Evolutionary conservation across 2,797 vertebrate species (phyloP).

Genomic region (Todus mexicanus): DNA sequence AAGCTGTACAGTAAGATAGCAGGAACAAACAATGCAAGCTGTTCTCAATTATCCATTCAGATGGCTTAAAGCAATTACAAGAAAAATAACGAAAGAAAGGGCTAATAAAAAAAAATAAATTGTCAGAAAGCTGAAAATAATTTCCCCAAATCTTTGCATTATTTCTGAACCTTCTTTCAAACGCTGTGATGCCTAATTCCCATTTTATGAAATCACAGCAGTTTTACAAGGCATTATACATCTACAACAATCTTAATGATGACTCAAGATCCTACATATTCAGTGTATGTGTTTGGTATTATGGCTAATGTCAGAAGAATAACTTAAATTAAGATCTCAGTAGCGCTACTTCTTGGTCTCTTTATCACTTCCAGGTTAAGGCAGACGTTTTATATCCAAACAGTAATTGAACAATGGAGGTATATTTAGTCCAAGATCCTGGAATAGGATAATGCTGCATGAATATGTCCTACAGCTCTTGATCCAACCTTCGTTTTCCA

Average conservation of each 20-base stretch:
- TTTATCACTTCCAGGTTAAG: neutral
- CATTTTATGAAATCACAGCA: neutral
- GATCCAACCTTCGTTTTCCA: neutral
- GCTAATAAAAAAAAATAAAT: neutral
- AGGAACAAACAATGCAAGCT: neutral
- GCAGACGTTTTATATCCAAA: neutral
- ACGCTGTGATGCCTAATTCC: neutral
- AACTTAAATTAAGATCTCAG: neutral
- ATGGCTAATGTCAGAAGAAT: neutral
- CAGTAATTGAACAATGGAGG: accelerated
- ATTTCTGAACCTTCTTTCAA: neutral
- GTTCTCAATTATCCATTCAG: neutral
- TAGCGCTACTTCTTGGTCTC: neutral
- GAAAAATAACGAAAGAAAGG: neutral
- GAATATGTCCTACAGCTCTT: neutral
- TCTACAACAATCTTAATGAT: neutral
- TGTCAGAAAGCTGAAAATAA: neutral
- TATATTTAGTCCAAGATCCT: neutral
- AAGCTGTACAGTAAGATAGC: neutral
- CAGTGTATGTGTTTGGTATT: neutral
- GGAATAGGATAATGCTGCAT: neutral
- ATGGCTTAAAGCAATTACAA: neutral
- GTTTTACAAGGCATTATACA: neutral
- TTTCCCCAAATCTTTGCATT: neutral
- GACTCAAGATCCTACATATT: neutral